Percentiles rank a stretch among this genome's conserved stretches.
Evolutionary conservation across 2,888 invertebrate species (phyloP).

Genomic region (Acleris holmiana): DNA sequence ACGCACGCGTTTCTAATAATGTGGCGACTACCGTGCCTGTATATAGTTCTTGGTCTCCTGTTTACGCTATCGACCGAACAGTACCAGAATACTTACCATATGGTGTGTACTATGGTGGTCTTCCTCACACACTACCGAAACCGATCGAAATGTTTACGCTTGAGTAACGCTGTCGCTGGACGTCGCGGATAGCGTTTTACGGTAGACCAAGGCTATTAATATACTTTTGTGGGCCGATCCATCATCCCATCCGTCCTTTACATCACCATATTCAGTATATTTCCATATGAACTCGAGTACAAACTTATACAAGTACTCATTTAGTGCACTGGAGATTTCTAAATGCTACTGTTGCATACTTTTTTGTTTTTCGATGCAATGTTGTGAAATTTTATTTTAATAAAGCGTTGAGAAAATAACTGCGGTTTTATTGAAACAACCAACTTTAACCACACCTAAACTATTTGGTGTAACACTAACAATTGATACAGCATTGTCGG

Average conservation of each 20-base stretch:
- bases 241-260: conserved; percentile 47
- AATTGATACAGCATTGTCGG: no score
- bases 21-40: no score
- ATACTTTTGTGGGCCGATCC: conserved; percentile 38
- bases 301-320: conserved; percentile 21
- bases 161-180: no score
- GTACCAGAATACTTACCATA: no score
- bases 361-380: conserved; percentile 50
- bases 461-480: no score
- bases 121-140: no score
- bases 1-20: no score
- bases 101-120: no score
- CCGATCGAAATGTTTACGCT: no score
- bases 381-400: conserved; percentile 54
- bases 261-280: conserved; percentile 16
- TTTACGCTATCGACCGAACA: no score
- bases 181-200: no score
- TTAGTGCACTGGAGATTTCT: conserved; percentile 40
- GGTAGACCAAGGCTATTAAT: background rate
- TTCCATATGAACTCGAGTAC: conserved; percentile 21
- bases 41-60: no score
- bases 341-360: conserved; percentile 17
- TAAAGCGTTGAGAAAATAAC: conserved; percentile 49
- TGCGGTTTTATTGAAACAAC: conserved; percentile 12
- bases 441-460: background rate